Evolutionary conservation across 2,113 vertebrate species (phyloP).

Genomic region (Cettia cetti): DNA sequence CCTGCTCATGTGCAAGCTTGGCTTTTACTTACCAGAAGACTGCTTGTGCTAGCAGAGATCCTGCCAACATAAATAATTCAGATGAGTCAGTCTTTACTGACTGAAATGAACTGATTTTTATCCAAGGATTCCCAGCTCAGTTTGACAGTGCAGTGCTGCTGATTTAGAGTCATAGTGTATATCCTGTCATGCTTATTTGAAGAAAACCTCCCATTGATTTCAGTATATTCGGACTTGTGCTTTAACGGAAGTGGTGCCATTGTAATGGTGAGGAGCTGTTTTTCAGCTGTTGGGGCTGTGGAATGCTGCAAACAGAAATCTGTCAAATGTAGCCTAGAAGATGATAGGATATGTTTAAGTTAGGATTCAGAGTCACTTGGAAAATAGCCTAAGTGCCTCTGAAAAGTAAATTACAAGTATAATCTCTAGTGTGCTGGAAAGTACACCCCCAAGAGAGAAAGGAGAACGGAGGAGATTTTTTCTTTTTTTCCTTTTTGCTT

Average conservation of each 20-base stretch:
- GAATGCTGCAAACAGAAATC: background rate
- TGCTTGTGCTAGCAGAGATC: background rate
- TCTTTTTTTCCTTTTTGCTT: background rate
- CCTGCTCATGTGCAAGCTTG: background rate
- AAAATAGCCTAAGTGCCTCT: background rate
- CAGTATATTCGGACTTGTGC: conserved; percentile 21
- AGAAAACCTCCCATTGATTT: background rate
- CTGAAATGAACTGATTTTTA: background rate
- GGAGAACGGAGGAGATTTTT: background rate
- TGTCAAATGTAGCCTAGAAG: background rate
- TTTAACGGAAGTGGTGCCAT: background rate
- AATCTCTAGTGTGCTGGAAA: background rate
- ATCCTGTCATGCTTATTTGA: background rate
- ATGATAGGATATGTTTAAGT: background rate
- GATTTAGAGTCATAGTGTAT: background rate
- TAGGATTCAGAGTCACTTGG: background rate
- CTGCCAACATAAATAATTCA: background rate
- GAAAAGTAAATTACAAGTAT: background rate
- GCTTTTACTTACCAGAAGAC: background rate
- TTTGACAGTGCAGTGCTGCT: background rate
- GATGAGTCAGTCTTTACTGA: background rate
- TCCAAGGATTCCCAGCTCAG: background rate
- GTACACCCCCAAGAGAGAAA: background rate
- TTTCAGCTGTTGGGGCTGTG: background rate
- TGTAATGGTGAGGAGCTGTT: background rate